These are phyloP conservation scores for Latrodectus hesperus DNA, from an alignment of 2,888 invertebrate species.

Conservation along the genomic window DNA sequence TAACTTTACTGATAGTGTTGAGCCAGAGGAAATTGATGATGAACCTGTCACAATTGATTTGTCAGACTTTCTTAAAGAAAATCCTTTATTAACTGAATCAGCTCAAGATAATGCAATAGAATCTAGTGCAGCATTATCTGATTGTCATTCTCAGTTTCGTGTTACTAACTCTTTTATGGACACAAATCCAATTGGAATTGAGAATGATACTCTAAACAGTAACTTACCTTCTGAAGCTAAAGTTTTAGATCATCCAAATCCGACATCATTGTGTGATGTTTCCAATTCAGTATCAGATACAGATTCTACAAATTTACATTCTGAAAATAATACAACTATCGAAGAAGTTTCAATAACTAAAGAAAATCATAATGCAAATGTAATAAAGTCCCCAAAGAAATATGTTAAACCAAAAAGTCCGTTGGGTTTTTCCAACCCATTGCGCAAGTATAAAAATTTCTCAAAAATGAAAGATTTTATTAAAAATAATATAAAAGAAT, in stretches of 20 bases:
- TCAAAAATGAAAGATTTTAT: conserved; percentile 33
- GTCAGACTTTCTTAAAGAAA: conserved; percentile 45
- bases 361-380: conserved; percentile 21
- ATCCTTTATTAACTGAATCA: conserved; percentile 34
- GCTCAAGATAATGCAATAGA: conserved; percentile 37
- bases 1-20: conserved; percentile 10
- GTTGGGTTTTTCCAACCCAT: conserved; percentile 20
- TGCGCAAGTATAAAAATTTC: conserved; percentile 37
- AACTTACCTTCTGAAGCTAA: background rate
- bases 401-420: conserved; percentile 19
- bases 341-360: background rate
- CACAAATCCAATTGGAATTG: background rate
- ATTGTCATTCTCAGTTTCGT: conserved; percentile 57
- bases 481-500: conserved; percentile 35
- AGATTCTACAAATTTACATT: background rate
- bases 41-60: conserved; percentile 58
- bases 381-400: conserved; percentile 9
- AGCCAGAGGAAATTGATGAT: conserved; percentile 43
- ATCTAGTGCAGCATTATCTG: conserved; percentile 19
- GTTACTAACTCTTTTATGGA: conserved; percentile 43
- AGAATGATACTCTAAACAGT: background rate
- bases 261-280: background rate
- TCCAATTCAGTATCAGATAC: background rate
- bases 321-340: background rate
- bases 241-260: background rate